Base-by-base conservation (phyloP, 2,113 vertebrate genomes). In the Cryptotis parvus region DNA sequence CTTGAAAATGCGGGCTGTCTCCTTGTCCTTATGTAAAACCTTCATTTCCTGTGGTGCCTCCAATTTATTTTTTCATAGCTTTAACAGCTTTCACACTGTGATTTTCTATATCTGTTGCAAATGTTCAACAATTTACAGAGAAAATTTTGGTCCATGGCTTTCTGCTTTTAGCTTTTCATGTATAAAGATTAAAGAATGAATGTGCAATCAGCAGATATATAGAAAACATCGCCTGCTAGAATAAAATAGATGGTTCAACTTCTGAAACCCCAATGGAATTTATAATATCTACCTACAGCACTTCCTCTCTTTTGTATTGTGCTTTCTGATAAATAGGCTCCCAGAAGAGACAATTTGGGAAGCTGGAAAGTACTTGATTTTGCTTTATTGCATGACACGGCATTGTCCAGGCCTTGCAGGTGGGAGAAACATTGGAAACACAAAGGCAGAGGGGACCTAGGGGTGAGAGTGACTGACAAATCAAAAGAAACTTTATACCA, bases 31-130 rank as follows among this genome's bases (percentile, higher is more conserved):
- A 87, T n/a, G 83, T 63, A 90, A 41, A 95, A 92, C 77, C 68
- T 94, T 92, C 92, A 72, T 94, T 95, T 97, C 95, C 96, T 97
- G 89, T 76, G 0, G 0, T 84, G 91, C 33, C 43, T 87, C 89
- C 94, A 96, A 92, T 97, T 96, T 96, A 91, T 87, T 96, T 96
- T 96, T 97, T 94, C 89, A 63, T 61, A 96, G 82, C 91, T 81
- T 96, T 97, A 95, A 85, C 63, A 95, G 91, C 94, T 94, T 96
- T 96, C 93, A 91, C 94, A 41, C 91, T 95, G 95, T 96, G 94
- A 95, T 97, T 97, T 97, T 96, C 91, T 97, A 75, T 94, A 95
- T 96, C 92, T 96, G 82, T 93, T 97, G 82, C 87, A 97, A 97
- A 96, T 96, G 92, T 96, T 97, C 94, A 95, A 97, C 91, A 96